phyloP scores from a whole-genome alignment of 2,113 vertebrate genomes.

The Aegotheles bennettii region DNA sequence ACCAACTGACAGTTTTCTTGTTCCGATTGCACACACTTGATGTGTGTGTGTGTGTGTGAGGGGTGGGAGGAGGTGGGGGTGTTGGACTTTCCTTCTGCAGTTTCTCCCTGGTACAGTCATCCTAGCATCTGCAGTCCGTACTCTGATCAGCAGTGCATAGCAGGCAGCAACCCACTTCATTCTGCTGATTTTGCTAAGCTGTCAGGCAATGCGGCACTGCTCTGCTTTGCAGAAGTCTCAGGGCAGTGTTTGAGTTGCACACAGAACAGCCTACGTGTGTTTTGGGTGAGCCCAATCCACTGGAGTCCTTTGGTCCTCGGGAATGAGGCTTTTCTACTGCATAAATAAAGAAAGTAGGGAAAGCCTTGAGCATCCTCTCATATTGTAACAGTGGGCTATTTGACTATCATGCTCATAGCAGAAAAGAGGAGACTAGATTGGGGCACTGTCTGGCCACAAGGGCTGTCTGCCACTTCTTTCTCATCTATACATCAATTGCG shows the following conservation, averaged over 20 bases:
- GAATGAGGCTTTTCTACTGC: background rate
- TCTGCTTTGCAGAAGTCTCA: background rate
- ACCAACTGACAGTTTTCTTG: background rate
- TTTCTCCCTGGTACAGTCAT: background rate
- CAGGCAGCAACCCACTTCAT: background rate
- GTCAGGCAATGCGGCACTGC: rapidly evolving
- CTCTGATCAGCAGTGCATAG: background rate
- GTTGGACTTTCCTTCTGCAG: background rate
- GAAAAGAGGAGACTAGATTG: background rate
- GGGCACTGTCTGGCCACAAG: background rate
- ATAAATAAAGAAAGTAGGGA: background rate
- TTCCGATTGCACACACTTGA: background rate
- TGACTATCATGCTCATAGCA: background rate
- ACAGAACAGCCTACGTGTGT: too few relatives aligned
- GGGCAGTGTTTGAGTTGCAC: too few relatives aligned
- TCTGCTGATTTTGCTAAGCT: background rate
- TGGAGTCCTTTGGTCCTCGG: background rate
- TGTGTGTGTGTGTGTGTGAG: rapidly evolving
- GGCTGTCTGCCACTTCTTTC: background rate
- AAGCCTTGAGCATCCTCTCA: background rate
- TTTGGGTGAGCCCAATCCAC: background rate
- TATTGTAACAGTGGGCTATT: background rate
- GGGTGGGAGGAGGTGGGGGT: background rate
- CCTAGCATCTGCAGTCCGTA: background rate
- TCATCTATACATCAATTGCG: background rate